phyloP scores from a whole-genome alignment of 2,888 invertebrate species.

The Venustoraphidia nigricollis region DNA sequence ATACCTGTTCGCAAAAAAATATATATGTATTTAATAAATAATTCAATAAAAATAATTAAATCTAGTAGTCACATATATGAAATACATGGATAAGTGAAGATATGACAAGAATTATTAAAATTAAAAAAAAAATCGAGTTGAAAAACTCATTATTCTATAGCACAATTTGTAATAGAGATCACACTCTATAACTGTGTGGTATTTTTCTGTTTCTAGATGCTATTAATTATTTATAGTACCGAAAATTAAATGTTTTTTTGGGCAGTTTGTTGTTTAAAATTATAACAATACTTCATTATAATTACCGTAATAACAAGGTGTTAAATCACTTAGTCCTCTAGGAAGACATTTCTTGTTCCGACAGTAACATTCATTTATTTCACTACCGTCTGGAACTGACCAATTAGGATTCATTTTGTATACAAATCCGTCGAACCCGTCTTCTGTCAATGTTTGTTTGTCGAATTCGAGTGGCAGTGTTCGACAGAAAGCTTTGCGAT shows the following conservation, averaged over 20 bases:
- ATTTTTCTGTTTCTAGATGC: not conserved
- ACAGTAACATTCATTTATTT: constrained; percentile 51
- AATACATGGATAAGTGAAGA: not conserved
- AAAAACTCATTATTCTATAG: not conserved
- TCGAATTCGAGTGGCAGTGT: constrained; percentile 38
- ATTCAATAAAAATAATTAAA: too few relatives aligned
- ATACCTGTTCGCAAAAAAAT: constrained; percentile 33
- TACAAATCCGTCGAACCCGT: constrained; percentile 40
- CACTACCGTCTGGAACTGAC: constrained; percentile 34
- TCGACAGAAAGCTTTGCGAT: constrained; percentile 62
- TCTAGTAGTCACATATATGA: too few relatives aligned
- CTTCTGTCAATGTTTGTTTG: constrained; percentile 20
- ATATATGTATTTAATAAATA: too few relatives aligned
- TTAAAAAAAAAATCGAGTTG: not conserved
- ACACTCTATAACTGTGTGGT: not conserved
- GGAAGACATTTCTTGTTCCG: constrained; percentile 61
- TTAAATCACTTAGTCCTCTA: constrained; percentile 30
- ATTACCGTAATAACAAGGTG: constrained; percentile 38
- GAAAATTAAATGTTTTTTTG: not conserved
- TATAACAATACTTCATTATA: constrained; percentile 25
- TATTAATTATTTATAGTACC: not conserved
- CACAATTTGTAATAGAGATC: not conserved
- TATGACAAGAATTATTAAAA: not conserved
- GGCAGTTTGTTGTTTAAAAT: not conserved
- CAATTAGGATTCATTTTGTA: constrained; percentile 45